Percentiles rank a stretch among this genome's conserved stretches.
Evolutionary conservation across 2,113 vertebrate species (phyloP).

Genomic region (Muntiacus muntjak): DNA sequence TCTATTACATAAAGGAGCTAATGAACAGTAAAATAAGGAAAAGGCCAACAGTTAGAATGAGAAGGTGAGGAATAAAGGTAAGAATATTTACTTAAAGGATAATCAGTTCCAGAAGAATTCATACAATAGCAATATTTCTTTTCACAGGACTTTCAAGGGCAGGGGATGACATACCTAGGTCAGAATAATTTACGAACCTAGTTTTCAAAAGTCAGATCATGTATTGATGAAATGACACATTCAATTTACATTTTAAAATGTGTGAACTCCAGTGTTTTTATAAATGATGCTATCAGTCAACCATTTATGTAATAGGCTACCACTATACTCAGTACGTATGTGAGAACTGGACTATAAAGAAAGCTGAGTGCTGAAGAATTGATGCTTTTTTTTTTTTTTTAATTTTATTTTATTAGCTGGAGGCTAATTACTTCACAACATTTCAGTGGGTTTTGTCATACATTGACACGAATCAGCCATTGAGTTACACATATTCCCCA

Average conservation of each 20-base stretch:
- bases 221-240: neutral
- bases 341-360: neutral
- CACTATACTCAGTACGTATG: neutral
- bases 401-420: too few species aligned
- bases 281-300: neutral
- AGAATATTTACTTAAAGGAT: neutral
- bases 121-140: neutral
- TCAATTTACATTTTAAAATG: conserved; percentile 3
- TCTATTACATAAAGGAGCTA: neutral
- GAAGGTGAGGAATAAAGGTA: neutral
- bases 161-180: neutral
- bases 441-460: too few species aligned
- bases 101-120: neutral
- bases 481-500: too few species aligned
- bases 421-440: too few species aligned
- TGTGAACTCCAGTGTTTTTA: neutral
- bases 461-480: too few species aligned
- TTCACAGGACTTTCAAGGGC: neutral
- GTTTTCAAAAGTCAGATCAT: conserved; percentile 2
- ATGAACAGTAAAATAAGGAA: neutral
- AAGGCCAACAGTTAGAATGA: neutral
- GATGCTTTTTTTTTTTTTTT: too few species aligned
- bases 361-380: neutral
- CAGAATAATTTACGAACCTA: neutral
- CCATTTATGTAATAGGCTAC: neutral